Base-by-base conservation (phyloP, 2,113 vertebrate species). In the Sterna hirundo region DNA sequence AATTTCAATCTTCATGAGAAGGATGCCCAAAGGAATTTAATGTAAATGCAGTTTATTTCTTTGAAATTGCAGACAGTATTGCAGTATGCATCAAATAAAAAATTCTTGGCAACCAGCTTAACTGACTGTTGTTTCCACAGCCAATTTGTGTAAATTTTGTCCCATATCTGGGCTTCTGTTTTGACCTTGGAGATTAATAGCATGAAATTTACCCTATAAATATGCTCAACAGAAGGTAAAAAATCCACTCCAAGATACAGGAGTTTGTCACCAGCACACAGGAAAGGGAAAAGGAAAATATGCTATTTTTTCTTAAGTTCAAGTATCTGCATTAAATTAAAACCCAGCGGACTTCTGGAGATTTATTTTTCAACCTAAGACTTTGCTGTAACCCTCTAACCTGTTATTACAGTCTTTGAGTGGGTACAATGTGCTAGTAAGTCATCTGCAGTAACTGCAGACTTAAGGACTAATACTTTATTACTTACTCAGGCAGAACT, bases 111-210 rank as follows among this genome's bases (percentile, higher is more conserved):
- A 94, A 80, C 19, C 84, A 80, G 11, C 46, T 87, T 54, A 81
- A 82, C 47, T 82, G 44, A 76, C 49, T 84, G 52, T 34, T 82
- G 57, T 55, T 88, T 96, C 77, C 49, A 77, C 13, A 83, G 77
- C 57, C 69, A 94, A 77, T 80, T 79, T 91, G 55, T 80, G 42
- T 74, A 84, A 94, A 72, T 90, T 95, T 89, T 97, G 54, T 94
- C 81, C 46, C 49, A 94, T 85, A 91, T 89, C 19, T 80, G 38
- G 81, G 62, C 81, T 96, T 95, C 84, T 94, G 54, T 91, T 89
- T 86, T 95, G 62, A 90, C 47, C 72, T 77, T 85, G 74, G 62
- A 95, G 66, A 83, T 70, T 83, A 96, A 89, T 66, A 85, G 34
- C 23, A 83, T 87, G 18, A 90, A 87, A 79, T 85, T 69, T 94